These are phyloP conservation scores for Nibea albiflora DNA, from an alignment of 2,113 vertebrate genomes.

Conservation along the genomic window DNA sequence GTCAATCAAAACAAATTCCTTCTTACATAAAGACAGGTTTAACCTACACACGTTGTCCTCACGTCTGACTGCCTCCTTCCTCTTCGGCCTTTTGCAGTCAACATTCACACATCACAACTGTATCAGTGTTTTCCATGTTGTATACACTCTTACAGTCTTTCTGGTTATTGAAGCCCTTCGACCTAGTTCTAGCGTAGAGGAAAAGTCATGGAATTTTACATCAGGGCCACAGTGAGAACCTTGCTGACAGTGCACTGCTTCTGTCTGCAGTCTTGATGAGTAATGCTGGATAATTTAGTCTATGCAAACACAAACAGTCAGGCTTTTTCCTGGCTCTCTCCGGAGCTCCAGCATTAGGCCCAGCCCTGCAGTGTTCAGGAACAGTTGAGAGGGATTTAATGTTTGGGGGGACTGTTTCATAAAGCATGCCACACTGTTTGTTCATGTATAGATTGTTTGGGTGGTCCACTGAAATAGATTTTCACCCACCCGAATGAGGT, in stretches of 20 bases:
- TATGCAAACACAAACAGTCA: slow-evolving; percentile 38
- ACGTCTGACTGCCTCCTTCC: background rate
- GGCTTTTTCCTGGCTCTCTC: slow-evolving; percentile 27
- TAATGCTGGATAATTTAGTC: slow-evolving; percentile 44
- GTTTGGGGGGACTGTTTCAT: background rate
- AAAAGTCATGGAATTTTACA: slow-evolving; percentile 23
- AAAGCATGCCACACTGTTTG: background rate
- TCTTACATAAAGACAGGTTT: too few species aligned
- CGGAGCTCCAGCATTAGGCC: background rate
- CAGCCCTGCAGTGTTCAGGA: background rate
- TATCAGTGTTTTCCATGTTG: background rate
- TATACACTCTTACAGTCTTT: background rate
- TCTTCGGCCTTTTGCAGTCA: too few species aligned
- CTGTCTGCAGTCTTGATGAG: slow-evolving; percentile 47
- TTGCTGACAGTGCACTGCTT: slow-evolving; percentile 38
- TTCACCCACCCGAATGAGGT: background rate
- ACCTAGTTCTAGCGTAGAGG: background rate
- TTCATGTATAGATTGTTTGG: background rate
- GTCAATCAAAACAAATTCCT: too few species aligned
- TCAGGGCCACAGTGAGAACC: slow-evolving; percentile 7
- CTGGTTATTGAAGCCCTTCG: background rate
- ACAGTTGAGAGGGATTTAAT: background rate
- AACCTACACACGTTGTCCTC: too few species aligned
- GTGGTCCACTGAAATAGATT: too few species aligned
- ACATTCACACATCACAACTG: background rate